Base-by-base conservation (phyloP, 2,113 vertebrate genomes). In the Collichthys lucidus region DNA sequence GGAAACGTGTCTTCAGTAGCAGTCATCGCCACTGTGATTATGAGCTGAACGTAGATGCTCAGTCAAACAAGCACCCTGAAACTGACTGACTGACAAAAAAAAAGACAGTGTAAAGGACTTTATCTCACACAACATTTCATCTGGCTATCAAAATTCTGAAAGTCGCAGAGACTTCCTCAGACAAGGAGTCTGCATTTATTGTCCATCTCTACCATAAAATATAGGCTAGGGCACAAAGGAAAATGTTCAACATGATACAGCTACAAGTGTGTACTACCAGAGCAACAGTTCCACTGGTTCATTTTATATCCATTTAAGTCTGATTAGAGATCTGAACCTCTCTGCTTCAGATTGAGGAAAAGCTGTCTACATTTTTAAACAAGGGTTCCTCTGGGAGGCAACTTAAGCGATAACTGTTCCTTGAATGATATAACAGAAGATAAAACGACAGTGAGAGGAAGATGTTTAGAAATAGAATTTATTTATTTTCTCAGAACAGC, bases 401-500 rank as follows among this genome's bases (percentile, higher is more conserved):
- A 42, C 79, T 40, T 83, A 61, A 35, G 50, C 16, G 12, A 49
- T 86, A 84, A 86, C 63, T 79, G 74, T 74, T 64, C 81, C 35
- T 52, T 15, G 20, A 75, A 66, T 82, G 56, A 82, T 84, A 44
- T 40, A 80, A 77, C 44, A 53, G 71, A 57, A 76, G 47, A 81
- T 60, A 63, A 80, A 87, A 78, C 35, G 26, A 68, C 60, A 52
- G 59, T 22, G 57, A 72, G 61, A 44, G 57, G 55, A 83, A 61
- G 29, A 82, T 31, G 14, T 63, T 83, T 73, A 81, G 35, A 80
- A 79, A 35, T 59, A 61, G 1, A 35, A 52, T 79, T 68, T 82
- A 83, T 75, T 76, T 29, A 64, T 72, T 77, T 64, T 65, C 68
- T 84, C 82, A 73, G 75, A 81, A 85, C 84, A 84, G 80, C 74